A percentile compares a stretch with the other conserved stretches of the same genome.
phyloP scores from a whole-genome alignment of 2,113 vertebrate species.

The Pollachius pollachius region DNA sequence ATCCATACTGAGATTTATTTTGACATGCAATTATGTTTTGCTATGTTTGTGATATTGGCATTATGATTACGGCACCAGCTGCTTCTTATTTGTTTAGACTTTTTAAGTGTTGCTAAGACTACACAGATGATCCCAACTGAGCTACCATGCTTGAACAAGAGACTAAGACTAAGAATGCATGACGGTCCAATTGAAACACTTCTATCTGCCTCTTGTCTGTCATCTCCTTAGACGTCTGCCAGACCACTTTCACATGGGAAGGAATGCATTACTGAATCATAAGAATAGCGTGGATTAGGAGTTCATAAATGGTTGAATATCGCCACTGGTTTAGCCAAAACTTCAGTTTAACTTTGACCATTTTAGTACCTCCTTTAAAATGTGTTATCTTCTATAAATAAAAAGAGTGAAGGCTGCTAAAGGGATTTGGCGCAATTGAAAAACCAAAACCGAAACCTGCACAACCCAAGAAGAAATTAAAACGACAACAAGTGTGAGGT shows the following conservation, averaged over 20 bases:
- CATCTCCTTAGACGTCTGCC: slow-evolving; percentile 27
- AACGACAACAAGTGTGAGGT: slow-evolving; percentile 21
- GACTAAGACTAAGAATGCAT: slow-evolving; percentile 12
- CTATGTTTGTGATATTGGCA: slow-evolving; percentile 17
- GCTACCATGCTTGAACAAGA: slow-evolving; percentile 19
- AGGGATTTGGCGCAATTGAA: too few species aligned
- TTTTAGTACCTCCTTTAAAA: too few species aligned
- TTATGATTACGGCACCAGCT: slow-evolving; percentile 22
- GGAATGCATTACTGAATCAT: not conserved
- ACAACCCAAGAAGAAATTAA: slow-evolving; percentile 13
- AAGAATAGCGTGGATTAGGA: too few species aligned
- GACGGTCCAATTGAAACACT: slow-evolving; percentile 23
- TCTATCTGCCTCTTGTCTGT: slow-evolving; percentile 28
- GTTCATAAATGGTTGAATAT: too few species aligned
- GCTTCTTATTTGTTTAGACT: slow-evolving; percentile 6
- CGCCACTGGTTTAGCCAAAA: too few species aligned
- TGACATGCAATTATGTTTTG: not conserved
- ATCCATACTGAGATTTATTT: not conserved
- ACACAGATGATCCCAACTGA: slow-evolving; percentile 19
- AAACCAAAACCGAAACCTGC: not conserved
- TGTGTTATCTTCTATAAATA: too few species aligned
- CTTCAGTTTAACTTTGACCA: too few species aligned
- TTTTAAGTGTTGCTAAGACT: slow-evolving; percentile 1
- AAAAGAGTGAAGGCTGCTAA: too few species aligned
- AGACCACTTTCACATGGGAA: slow-evolving; percentile 27